Evolutionary conservation across 2,797 vertebrate genomes (phyloP).

Genomic region (Lepus oiostolus): DNA sequence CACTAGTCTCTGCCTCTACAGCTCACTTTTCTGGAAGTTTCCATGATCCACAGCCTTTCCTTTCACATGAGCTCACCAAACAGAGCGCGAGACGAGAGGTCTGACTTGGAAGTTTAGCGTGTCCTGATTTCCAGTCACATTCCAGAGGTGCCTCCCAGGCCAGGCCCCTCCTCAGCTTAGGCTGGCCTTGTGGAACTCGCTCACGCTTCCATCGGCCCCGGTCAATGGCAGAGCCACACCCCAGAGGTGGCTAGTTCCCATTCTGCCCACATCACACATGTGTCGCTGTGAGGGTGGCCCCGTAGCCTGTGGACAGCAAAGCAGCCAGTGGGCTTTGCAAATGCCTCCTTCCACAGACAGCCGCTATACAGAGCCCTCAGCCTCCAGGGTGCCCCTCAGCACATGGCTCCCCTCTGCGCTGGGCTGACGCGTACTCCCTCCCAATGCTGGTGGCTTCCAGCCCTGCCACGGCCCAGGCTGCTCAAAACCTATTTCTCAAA

Average conservation of each 20-base stretch:
- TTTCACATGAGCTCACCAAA: neutral
- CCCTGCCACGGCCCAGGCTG: neutral
- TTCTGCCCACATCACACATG: neutral
- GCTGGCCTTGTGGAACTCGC: constrained; percentile 18
- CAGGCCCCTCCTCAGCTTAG: neutral
- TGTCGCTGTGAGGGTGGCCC: neutral
- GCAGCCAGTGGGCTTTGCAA: neutral
- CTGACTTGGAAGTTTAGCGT: constrained; percentile 17
- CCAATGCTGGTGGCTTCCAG: neutral
- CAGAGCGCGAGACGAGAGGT: neutral
- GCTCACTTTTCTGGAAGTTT: constrained; percentile 41
- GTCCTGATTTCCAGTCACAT: constrained; percentile 20
- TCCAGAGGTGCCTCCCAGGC: neutral
- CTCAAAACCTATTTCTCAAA: constrained; percentile 50
- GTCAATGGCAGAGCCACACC: neutral
- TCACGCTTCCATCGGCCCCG: neutral
- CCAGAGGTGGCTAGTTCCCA: neutral
- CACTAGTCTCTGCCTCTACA: neutral
- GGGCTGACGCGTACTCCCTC: neutral
- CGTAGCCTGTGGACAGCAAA: neutral
- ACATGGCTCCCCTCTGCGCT: neutral
- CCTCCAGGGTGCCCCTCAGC: fast-evolving
- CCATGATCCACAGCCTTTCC: neutral
- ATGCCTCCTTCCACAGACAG: neutral
- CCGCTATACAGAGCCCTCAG: neutral